These are phyloP conservation scores for Horisme vitalbata DNA, from an alignment of 2,888 invertebrate species.

Conservation along the genomic window DNA sequence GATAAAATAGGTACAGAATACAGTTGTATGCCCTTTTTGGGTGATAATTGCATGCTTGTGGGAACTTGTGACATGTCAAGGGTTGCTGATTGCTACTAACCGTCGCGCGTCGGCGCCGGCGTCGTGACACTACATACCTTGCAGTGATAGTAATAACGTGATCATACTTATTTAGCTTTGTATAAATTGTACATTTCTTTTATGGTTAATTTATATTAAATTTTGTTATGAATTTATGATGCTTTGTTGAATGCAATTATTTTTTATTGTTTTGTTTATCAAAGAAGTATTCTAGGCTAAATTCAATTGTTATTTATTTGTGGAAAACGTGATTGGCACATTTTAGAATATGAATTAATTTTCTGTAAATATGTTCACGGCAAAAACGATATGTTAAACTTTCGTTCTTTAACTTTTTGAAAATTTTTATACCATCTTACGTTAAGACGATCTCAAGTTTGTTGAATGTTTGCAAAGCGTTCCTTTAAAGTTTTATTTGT, in stretches of 20 bases:
- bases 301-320: constrained; percentile 82
- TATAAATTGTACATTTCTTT: constrained; percentile 81
- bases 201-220: constrained; percentile 81
- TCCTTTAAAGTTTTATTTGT: constrained; percentile 83
- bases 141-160: constrained; percentile 76
- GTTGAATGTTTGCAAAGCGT: constrained; percentile 83
- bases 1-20: no score
- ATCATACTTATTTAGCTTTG: constrained; percentile 75
- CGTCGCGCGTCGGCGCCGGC: constrained; percentile 34
- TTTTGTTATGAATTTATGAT: constrained; percentile 71
- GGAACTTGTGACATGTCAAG: no score
- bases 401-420: constrained; percentile 73
- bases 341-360: constrained; percentile 49
- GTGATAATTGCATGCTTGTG: no score
- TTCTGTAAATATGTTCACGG: constrained; percentile 69
- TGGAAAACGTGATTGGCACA: constrained; percentile 73
- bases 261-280: constrained; percentile 82
- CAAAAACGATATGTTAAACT: constrained; percentile 68
- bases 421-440: constrained; percentile 80
- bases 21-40: no score
- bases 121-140: constrained; percentile 50
- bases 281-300: constrained; percentile 81
- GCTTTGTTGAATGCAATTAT: constrained; percentile 83
- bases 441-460: constrained; percentile 83
- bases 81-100: constrained; percentile 27